phyloP scores from a whole-genome alignment of 2,113 vertebrate genomes.

The Lasiurus borealis region DNA sequence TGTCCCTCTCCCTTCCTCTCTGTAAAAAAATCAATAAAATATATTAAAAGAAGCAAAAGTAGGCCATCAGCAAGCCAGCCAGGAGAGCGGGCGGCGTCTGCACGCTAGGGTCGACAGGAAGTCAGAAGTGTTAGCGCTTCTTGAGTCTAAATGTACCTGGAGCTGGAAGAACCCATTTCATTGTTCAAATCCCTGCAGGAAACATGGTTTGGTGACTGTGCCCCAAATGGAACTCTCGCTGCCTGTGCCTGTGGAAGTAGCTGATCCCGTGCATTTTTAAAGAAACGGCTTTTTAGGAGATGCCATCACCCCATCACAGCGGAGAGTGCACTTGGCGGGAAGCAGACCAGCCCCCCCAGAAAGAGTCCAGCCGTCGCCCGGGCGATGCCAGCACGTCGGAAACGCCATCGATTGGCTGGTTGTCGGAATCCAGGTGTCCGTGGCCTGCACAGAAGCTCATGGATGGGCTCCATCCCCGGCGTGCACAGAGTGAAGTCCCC shows the following conservation, averaged over 20 bases:
- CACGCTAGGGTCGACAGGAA: background rate
- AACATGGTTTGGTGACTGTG: background rate
- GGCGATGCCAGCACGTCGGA: background rate
- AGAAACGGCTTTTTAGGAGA: background rate
- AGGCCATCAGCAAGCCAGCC: too few relatives aligned
- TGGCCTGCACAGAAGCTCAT: background rate
- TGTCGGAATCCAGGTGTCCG: background rate
- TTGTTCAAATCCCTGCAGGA: background rate
- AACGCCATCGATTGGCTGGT: background rate
- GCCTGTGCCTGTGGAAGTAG: background rate
- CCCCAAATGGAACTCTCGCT: background rate
- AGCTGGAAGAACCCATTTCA: background rate
- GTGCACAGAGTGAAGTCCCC: background rate
- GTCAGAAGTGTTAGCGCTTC: background rate
- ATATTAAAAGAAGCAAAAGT: too few relatives aligned
- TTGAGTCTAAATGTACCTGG: background rate
- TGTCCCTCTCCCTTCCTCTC: too few relatives aligned
- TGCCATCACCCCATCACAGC: background rate
- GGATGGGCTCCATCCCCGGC: background rate
- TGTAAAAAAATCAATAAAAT: too few relatives aligned
- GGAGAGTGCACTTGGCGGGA: background rate
- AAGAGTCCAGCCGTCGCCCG: background rate
- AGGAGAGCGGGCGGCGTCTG: fast-evolving
- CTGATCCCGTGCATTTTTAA: background rate
- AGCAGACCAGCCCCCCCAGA: background rate